A percentile compares a stretch with the other conserved stretches of the same genome.
These are phyloP conservation scores for Poeciliopsis prolifica DNA, from an alignment of 2,113 vertebrate species.

Conservation along the genomic window DNA sequence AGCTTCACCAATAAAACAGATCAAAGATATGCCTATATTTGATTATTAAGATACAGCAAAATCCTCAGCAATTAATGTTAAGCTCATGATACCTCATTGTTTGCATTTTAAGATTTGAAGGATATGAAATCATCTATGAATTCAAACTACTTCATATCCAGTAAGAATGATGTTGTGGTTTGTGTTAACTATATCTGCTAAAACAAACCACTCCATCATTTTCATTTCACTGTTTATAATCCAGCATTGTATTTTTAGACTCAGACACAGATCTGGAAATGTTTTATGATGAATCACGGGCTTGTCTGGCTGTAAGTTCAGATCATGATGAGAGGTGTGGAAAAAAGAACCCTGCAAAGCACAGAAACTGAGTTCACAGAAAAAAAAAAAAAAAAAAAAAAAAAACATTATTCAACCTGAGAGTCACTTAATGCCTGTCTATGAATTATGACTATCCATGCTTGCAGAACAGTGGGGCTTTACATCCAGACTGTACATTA, in stretches of 20 bases:
- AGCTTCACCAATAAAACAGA: not conserved
- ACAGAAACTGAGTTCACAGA: constrained; percentile 4
- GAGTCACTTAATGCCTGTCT: constrained; percentile 38
- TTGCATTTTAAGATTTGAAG: not conserved
- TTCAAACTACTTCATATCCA: too few relatives aligned
- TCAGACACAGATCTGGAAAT: not conserved
- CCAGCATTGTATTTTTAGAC: not conserved
- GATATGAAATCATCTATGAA: too few relatives aligned
- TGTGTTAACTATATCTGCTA: too few relatives aligned
- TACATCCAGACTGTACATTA: constrained; percentile 60
- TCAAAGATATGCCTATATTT: not conserved
- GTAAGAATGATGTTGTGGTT: too few relatives aligned
- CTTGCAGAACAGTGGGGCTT: constrained; percentile 61
- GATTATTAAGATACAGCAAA: too few relatives aligned
- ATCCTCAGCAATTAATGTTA: not conserved
- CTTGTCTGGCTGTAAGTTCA: not conserved
- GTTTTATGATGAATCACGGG: not conserved
- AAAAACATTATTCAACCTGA: constrained; percentile 34
- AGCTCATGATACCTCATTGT: not conserved
- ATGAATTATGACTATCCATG: constrained; percentile 69
- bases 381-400: constrained; percentile 44
- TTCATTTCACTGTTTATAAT: not conserved
- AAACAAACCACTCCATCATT: not conserved
- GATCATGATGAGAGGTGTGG: not conserved
- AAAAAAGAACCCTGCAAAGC: constrained; percentile 9